Conservation (phyloP, 2,888 invertebrate species). For the Dermolepida albohirtum region DNA sequence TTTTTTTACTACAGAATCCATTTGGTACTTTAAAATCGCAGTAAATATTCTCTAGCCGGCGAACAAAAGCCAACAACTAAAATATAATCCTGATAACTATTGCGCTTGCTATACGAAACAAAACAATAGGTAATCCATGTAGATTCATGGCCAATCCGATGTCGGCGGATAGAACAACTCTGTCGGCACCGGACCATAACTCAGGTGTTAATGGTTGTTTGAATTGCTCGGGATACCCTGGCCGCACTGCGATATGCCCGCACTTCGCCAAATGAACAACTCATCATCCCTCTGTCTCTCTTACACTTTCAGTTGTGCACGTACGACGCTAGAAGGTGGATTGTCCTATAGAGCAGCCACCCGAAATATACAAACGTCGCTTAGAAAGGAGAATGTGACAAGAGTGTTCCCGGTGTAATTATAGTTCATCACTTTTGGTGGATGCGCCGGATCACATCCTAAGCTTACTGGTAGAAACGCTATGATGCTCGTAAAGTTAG, state of each 20-base stretch:
- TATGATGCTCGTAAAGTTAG: constrained; percentile 60
- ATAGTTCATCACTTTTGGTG: constrained; percentile 31
- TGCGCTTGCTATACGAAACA: constrained; percentile 41
- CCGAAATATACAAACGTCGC: constrained; percentile 60
- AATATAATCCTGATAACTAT: constrained; percentile 46
- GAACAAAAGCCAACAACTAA: constrained; percentile 36
- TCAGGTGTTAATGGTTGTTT: constrained; percentile 64
- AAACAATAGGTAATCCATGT: constrained; percentile 58
- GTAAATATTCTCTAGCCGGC: constrained; percentile 6
- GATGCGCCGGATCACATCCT: constrained; percentile 56
- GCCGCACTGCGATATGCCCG: constrained; percentile 64
- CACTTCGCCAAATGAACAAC: constrained; percentile 64
- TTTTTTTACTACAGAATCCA: constrained; percentile 6
- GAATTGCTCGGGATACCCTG: constrained; percentile 62
- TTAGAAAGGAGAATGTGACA: constrained; percentile 57
- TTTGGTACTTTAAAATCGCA: constrained; percentile 18
- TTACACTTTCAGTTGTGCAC: constrained; percentile 51
- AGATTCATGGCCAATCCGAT: constrained; percentile 61
- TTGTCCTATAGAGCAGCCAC: constrained; percentile 62
- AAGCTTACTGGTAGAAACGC: constrained; percentile 44
- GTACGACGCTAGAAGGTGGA: constrained; percentile 56
- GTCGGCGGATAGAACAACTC: constrained; percentile 63
- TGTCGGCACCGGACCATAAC: constrained; percentile 64
- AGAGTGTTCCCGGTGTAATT: neutral
- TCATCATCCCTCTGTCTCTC: constrained; percentile 59